Conservation (phyloP, 2,888 invertebrate genomes). For the Phymatocera aterrima region DNA sequence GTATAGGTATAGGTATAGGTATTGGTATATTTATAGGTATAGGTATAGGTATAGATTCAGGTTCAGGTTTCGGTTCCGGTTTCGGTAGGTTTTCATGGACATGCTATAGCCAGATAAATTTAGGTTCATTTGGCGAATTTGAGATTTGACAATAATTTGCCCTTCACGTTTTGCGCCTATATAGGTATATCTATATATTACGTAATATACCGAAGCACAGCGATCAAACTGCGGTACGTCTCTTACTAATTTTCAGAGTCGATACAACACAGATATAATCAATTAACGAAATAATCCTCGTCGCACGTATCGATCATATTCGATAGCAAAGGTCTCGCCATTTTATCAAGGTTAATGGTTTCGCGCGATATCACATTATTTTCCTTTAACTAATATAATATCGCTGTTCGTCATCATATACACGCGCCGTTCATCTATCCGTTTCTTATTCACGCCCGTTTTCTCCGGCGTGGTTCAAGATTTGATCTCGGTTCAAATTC, state of each 20-base stretch:
- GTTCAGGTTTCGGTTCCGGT: too few species aligned
- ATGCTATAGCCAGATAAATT: constrained; percentile 7
- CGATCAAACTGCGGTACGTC: too few species aligned
- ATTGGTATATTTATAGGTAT: not conserved
- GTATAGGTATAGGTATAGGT: not conserved
- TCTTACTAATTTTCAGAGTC: not conserved
- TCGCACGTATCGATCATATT: not conserved
- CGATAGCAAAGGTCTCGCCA: not conserved
- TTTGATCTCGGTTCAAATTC: too few species aligned
- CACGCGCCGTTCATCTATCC: not conserved
- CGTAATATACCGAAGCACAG: not conserved
- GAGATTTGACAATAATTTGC: constrained; percentile 1
- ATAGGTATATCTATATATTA: not conserved
- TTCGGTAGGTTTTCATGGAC: too few species aligned
- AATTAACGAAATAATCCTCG: constrained; percentile 4
- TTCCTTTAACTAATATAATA: not conserved
- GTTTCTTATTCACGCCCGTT: too few species aligned
- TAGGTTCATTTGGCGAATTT: not conserved
- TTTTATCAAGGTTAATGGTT: not conserved
- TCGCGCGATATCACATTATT: not conserved
- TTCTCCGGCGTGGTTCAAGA: too few species aligned
- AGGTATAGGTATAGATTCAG: not conserved
- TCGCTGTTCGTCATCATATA: not conserved
- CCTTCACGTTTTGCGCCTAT: constrained; percentile 2
- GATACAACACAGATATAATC: not conserved